These are phyloP conservation scores for Proterorhinus semilunaris DNA, from an alignment of 2,113 vertebrate genomes.

Conservation along the genomic window DNA sequence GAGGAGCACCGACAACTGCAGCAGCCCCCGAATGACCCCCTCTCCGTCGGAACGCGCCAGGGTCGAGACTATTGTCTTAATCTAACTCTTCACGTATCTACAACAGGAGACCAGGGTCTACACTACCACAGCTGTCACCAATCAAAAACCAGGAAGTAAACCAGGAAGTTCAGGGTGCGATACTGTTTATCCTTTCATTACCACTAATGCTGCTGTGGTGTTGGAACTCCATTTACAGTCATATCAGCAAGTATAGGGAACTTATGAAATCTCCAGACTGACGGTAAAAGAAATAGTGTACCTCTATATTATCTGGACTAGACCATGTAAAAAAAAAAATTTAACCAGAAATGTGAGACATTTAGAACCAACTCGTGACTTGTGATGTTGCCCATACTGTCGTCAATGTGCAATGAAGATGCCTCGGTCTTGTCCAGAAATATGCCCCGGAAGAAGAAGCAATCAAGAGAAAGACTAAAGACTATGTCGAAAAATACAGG, in stretches of 20 bases:
- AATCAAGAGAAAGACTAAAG: slow-evolving; percentile 44
- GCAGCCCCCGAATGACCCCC: slow-evolving; percentile 71
- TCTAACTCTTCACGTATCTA: slow-evolving; percentile 60
- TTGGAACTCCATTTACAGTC: slow-evolving; percentile 37
- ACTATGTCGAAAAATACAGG: slow-evolving; percentile 57
- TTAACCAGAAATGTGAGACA: slow-evolving; percentile 53
- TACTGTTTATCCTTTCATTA: slow-evolving; percentile 39
- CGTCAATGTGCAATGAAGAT: slow-evolving; percentile 59
- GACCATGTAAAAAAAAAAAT: slow-evolving; percentile 35
- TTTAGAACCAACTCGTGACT: slow-evolving; percentile 56
- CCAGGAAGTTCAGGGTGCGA: slow-evolving; percentile 67
- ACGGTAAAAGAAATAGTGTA: slow-evolving; percentile 46
- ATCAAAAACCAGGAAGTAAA: slow-evolving; percentile 40
- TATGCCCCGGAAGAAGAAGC: slow-evolving; percentile 39
- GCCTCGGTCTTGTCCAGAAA: slow-evolving; percentile 54
- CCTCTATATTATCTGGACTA: slow-evolving; percentile 56
- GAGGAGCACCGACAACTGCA: slow-evolving; percentile 48
- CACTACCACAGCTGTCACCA: slow-evolving; percentile 48
- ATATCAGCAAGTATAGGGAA: slow-evolving; percentile 46
- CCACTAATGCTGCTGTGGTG: slow-evolving; percentile 24
- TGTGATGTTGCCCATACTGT: slow-evolving; percentile 57
- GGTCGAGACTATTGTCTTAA: slow-evolving; percentile 80
- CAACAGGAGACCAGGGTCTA: slow-evolving; percentile 72
- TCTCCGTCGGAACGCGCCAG: slow-evolving; percentile 76
- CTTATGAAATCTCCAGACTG: slow-evolving; percentile 40